phyloP scores from a whole-genome alignment of 2,113 vertebrate genomes.

The Corydoras sp. region DNA sequence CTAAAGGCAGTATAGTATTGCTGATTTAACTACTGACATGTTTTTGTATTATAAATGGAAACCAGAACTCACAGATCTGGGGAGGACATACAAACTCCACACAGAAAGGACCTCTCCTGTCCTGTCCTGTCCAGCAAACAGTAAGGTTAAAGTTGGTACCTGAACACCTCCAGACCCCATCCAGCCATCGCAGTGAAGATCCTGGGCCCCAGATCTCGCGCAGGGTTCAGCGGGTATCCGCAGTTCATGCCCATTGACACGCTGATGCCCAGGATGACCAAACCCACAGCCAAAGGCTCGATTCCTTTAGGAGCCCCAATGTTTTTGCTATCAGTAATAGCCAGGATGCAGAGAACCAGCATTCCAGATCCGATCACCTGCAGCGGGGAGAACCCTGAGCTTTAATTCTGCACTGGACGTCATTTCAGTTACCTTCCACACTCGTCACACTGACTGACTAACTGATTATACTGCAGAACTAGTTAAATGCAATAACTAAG shows the following conservation, averaged over 20 bases:
- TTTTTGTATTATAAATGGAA: too few relatives aligned
- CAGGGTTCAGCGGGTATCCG: conserved; percentile 90
- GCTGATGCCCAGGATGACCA: conserved; percentile 76
- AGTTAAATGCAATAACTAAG: too few relatives aligned
- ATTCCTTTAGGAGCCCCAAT: conserved; percentile 77
- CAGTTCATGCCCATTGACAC: conserved; percentile 86
- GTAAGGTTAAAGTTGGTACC: conserved; percentile 57
- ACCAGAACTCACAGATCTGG: too few relatives aligned
- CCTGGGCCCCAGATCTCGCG: conserved; percentile 85
- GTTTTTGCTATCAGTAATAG: conserved; percentile 82
- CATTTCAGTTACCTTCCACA: too few relatives aligned
- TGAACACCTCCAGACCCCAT: conserved; percentile 91
- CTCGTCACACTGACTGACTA: too few relatives aligned
- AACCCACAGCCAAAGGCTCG: conserved; percentile 79
- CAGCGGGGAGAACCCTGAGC: background rate
- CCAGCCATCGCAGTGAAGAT: conserved; percentile 86
- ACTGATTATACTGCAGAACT: too few relatives aligned
- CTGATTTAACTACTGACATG: too few relatives aligned
- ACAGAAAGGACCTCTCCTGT: too few relatives aligned
- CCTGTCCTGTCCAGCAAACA: background rate
- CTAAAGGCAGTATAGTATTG: too few relatives aligned
- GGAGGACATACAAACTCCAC: too few relatives aligned
- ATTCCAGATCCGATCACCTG: conserved; percentile 83
- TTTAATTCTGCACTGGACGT: too few relatives aligned
- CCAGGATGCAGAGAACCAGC: conserved; percentile 80